These are phyloP conservation scores for Molothrus ater DNA, from an alignment of 2,797 vertebrate genomes.

Conservation along the genomic window DNA sequence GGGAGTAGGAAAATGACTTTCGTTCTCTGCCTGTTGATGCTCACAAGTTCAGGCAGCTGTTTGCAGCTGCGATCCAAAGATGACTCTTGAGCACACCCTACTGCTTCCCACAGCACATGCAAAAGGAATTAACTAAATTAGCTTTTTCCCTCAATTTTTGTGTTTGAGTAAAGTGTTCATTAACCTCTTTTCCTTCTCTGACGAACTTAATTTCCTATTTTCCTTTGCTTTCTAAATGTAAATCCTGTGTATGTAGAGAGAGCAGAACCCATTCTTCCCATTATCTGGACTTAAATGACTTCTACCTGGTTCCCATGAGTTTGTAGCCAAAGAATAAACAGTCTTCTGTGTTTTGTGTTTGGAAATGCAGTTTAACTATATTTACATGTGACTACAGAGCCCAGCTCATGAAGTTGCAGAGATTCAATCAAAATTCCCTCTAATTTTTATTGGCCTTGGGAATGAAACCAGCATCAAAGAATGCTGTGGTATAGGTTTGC, in stretches of 20 bases:
- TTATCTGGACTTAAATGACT: background rate
- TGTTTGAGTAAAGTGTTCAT: background rate
- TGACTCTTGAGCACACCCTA: conserved; percentile 43
- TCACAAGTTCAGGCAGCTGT: background rate
- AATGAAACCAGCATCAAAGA: background rate
- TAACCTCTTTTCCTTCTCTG: background rate
- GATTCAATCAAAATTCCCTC: background rate
- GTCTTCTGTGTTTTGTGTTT: background rate
- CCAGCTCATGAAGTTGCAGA: background rate
- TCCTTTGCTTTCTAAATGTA: background rate
- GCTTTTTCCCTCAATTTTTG: background rate
- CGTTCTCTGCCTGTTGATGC: background rate
- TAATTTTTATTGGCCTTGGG: background rate
- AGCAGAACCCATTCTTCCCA: background rate
- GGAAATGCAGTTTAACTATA: background rate
- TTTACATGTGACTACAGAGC: background rate
- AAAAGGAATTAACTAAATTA: background rate
- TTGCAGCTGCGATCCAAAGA: background rate
- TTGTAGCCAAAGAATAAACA: background rate
- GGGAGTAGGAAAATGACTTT: background rate
- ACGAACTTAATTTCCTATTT: background rate
- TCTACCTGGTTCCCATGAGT: background rate
- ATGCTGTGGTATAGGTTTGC: background rate
- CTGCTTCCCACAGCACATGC: background rate
- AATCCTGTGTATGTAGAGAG: background rate